A percentile compares a stretch with the other conserved stretches of the same genome.
Conservation (phyloP, 2,113 vertebrate species). For the Agapornis roseicollis region DNA sequence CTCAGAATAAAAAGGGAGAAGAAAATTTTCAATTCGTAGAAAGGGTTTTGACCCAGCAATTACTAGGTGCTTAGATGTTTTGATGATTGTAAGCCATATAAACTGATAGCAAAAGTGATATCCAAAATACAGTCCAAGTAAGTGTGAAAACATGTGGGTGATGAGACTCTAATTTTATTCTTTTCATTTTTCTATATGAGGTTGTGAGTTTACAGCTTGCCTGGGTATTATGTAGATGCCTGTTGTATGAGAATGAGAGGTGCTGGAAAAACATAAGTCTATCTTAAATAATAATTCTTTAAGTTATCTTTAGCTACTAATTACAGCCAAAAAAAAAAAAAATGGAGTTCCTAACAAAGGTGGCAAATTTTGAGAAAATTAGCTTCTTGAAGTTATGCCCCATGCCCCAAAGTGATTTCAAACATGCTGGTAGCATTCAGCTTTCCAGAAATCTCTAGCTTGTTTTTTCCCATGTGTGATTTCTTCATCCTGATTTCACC, state of each 20-base stretch:
- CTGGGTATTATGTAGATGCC: neutral
- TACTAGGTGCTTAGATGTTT: neutral
- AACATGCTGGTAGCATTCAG: neutral
- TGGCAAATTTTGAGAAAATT: neutral
- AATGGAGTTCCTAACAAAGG: neutral
- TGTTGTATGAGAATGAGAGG: neutral
- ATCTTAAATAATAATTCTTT: neutral
- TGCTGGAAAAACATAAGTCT: neutral
- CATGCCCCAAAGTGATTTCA: neutral
- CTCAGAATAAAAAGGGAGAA: neutral
- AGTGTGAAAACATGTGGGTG: conserved; percentile 36
- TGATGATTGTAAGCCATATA: neutral
- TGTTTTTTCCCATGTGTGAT: accelerated
- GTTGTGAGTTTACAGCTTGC: neutral
- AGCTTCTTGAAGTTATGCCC: neutral
- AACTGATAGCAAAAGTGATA: neutral
- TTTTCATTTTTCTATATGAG: neutral
- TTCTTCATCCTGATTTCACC: neutral
- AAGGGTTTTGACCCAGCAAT: neutral
- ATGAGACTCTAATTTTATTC: conserved; percentile 39
- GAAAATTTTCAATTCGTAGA: neutral
- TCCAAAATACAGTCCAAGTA: conserved; percentile 5
- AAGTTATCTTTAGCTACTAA: neutral
- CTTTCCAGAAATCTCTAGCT: neutral
- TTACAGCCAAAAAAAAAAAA: neutral